Evolutionary conservation across 1,140 invertebrate genomes (phyloP), one percentile per base, ranked within the genome.

Genomic region (Campoletis sonorensis): DNA sequence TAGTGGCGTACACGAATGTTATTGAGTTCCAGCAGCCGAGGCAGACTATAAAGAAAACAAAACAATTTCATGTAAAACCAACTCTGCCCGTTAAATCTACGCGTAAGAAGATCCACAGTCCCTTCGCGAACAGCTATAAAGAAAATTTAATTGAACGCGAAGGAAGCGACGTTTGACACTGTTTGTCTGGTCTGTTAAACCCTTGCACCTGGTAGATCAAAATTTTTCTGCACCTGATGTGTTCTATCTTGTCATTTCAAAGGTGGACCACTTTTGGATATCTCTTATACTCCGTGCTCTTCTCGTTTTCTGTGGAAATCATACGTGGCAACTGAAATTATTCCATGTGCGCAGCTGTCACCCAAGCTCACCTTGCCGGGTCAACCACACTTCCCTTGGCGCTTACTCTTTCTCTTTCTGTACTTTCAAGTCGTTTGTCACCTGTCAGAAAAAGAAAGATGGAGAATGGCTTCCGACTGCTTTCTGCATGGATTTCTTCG

Each of bases 351-450:
- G 81, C 81, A 77, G 72, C 76, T 49, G 75, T 49, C 58, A 61
- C 81, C 33, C 10, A 51, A 64, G 77, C 58, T 72, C 64, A 79
- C 83, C 68, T 80, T 64, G 79, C 80, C 73, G 85, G 81, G 84
- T 86, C 84, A 82, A 83, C 81, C 80, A 54, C 68, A 40, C 77
- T 71, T 45, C 79, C 72, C 51, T 10, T 49, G 23, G 21, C 11
- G 0, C 23, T 64, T 49, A 26, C 51, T 45, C 21, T 70, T 51
- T 33, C 27, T 77, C 58, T 51, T 40, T 70, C 37, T 64, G 45
- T 73, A 58, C 67, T 75, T 79, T 54, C 75, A 75, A 79, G 82
- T 87, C 87, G 84, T 88, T 88, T 87, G 85, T 88, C 87, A 88
- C 84, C 84, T 84, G 87, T 88, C 87, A 70, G 68, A 21, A 73